phyloP scores from a whole-genome alignment of 2,888 invertebrate species.

The Parnassius orleans region DNA sequence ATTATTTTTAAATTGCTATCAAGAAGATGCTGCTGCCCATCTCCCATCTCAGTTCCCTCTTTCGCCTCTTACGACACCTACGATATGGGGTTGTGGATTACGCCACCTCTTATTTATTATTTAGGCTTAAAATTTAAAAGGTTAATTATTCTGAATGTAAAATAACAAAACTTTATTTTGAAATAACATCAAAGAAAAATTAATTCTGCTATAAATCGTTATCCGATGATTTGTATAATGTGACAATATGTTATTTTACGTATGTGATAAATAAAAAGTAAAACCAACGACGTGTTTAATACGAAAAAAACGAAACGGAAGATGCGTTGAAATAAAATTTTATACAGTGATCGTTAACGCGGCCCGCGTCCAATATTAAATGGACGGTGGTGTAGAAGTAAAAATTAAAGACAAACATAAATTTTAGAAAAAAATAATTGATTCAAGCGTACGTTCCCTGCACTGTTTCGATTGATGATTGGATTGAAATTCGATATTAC shows the following conservation, averaged over 20 bases:
- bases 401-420: constrained; percentile 79
- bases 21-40: too few relatives aligned
- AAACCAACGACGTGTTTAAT: constrained; percentile 70
- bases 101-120: too few relatives aligned
- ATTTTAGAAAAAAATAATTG: constrained; percentile 65
- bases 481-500: constrained; percentile 74
- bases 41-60: too few relatives aligned
- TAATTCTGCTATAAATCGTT: constrained; percentile 16
- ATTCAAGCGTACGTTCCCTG: constrained; percentile 55
- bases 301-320: constrained; percentile 57
- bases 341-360: constrained; percentile 78
- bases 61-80: too few relatives aligned
- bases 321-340: constrained; percentile 76
- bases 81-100: too few relatives aligned
- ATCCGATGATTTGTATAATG: constrained; percentile 24
- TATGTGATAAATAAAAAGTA: constrained; percentile 69
- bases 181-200: neutral
- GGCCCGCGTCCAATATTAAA: constrained; percentile 73
- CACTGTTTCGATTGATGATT: constrained; percentile 60
- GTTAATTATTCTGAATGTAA: neutral
- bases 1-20: too few relatives aligned
- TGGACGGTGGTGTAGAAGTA: constrained; percentile 71
- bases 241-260: constrained; percentile 39
- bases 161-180: neutral
- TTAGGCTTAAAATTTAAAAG: too few relatives aligned